Evolutionary conservation across 2,797 vertebrate genomes (phyloP).

Genomic region (Hirundo rustica): DNA sequence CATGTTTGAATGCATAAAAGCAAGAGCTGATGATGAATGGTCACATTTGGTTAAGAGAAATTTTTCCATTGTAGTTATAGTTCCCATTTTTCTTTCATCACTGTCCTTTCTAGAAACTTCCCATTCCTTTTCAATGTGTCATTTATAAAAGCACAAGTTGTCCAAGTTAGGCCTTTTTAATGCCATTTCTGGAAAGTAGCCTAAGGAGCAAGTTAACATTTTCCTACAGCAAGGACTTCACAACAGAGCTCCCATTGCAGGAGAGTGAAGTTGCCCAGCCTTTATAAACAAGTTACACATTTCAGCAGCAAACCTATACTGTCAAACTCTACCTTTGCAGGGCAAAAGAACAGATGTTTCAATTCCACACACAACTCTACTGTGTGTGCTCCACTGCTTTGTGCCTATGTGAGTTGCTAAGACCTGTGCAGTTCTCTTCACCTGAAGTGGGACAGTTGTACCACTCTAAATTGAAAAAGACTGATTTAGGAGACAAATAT

Average conservation of each 20-base stretch:
- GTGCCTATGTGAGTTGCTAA: neutral
- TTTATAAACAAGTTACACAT: neutral
- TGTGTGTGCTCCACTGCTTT: neutral
- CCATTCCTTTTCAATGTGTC: neutral
- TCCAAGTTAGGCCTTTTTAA: neutral
- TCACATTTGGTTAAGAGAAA: neutral
- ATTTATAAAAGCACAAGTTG: neutral
- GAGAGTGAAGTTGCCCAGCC: neutral
- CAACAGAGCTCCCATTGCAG: neutral
- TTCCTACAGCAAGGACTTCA: neutral
- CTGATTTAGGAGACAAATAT: neutral
- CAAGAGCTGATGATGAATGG: neutral
- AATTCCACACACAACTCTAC: neutral
- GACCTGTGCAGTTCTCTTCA: neutral
- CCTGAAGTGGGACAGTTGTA: neutral
- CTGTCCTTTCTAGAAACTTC: slow-evolving; percentile 30
- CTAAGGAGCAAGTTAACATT: slow-evolving; percentile 20
- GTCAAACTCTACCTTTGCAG: neutral
- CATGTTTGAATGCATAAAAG: neutral
- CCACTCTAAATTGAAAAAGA: neutral
- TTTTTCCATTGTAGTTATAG: neutral
- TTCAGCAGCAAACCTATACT: neutral
- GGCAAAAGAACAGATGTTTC: neutral
- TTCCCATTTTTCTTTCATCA: slow-evolving; percentile 12
- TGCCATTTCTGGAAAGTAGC: neutral